Evolutionary conservation across 2,113 vertebrate genomes (phyloP).

Genomic region (Ursus arctos): DNA sequence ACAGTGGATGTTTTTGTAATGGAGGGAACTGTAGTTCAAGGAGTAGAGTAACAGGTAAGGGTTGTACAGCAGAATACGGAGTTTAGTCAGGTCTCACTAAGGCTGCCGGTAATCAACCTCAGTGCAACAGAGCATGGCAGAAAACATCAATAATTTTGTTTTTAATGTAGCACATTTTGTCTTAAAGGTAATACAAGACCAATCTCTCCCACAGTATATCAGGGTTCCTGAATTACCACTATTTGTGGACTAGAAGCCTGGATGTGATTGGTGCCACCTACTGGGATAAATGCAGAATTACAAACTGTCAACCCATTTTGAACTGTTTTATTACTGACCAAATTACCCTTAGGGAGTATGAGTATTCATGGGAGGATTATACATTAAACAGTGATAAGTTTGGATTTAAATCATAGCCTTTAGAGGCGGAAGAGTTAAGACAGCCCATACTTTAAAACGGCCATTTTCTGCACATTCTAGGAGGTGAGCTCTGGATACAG

Average conservation of each 20-base stretch:
- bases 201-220: background rate
- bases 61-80: background rate
- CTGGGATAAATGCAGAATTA: slow-evolving; percentile 62
- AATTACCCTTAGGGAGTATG: background rate
- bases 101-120: slow-evolving; percentile 47
- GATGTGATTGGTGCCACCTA: slow-evolving; percentile 80
- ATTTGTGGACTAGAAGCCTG: slow-evolving; percentile 51
- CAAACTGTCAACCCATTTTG: slow-evolving; percentile 9
- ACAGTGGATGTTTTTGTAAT: background rate
- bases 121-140: background rate
- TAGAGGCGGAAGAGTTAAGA: slow-evolving; percentile 8
- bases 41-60: slow-evolving; percentile 21
- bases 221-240: slow-evolving; percentile 33
- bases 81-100: slow-evolving; percentile 55
- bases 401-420: slow-evolving; percentile 24
- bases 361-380: slow-evolving; percentile 23
- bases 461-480: background rate
- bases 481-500: slow-evolving; percentile 18
- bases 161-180: slow-evolving; percentile 56
- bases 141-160: slow-evolving; percentile 42
- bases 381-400: background rate
- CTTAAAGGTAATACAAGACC: slow-evolving; percentile 33
- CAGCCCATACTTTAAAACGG: background rate
- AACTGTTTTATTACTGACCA: slow-evolving; percentile 24
- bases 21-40: background rate